Base-by-base conservation (phyloP, 2,113 vertebrate genomes). In the Ptyas mucosa region DNA sequence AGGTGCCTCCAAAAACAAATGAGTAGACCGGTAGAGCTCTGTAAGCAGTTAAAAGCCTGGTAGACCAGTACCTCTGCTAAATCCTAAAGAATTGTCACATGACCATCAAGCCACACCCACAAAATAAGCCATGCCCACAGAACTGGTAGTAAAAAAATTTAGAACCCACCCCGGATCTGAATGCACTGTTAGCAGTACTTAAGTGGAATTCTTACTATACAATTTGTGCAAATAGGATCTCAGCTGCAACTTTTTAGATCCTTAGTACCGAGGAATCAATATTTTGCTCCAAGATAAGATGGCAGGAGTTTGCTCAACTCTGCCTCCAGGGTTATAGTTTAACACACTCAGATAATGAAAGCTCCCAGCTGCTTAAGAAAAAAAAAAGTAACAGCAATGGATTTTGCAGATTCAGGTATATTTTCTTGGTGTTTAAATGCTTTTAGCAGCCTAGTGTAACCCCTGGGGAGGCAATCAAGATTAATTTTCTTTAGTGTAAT, bases 371-470 rank as follows among this genome's bases (percentile, higher is more conserved):
- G 69, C 86, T 95, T 51, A 88, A 1, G 5, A 88, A 85, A 88
- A 88, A 88, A 88, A 57, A 88, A 85, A 87, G 64, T 91, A 89
- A 18, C 10, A 49, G 1, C 26, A 20, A 54, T 1, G 43, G 5
- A 2, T 53, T 93, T 94, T 96, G 8, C 3, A 90, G 15, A 69
- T 93, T 92, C 54, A 91, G 54, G 29, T 29, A 55, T 64, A 6
- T 52, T 95, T 93, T 94, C 69, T 24, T 61, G 1, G 8, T 53
- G 2, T 92, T 93, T 88, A 87, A 8, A 3, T 8, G 39, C 90
- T 81, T 93, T 0, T 89, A 93, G 43, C 51, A 90, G 54, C 46
- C 93, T 11, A 91, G 91, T 5, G 2, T 7, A 7, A 85, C 46
- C 21, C 91, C 21, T 0, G 15, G 34, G 64, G 55, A 92, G 61